Percentiles rank a stretch among this genome's conserved stretches.
Evolutionary conservation across 2,113 vertebrate species (phyloP).

Genomic region (Cyanistes caeruleus): DNA sequence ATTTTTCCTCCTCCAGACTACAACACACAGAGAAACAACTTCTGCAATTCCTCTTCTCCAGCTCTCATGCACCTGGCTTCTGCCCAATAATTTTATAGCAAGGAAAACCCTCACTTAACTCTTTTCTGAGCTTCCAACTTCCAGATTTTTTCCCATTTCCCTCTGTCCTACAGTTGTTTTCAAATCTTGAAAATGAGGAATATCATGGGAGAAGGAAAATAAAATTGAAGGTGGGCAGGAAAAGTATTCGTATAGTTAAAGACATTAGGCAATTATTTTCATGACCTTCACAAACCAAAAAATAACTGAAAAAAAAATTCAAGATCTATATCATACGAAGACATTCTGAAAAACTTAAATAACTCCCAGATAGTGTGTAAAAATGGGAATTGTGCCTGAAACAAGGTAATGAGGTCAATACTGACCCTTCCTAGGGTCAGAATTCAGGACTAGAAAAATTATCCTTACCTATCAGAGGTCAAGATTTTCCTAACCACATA

Average conservation of each 20-base stretch:
- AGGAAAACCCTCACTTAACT: slow-evolving; percentile 12
- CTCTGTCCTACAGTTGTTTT: not conserved
- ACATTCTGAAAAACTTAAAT: slow-evolving; percentile 23
- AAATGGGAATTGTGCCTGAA: slow-evolving; percentile 35
- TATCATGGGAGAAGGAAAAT: not conserved
- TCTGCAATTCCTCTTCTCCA: slow-evolving; percentile 5
- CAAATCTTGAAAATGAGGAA: not conserved
- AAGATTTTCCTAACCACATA: slow-evolving; percentile 34
- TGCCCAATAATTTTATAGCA: not conserved
- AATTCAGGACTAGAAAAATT: slow-evolving; percentile 52
- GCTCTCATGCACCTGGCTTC: not conserved
- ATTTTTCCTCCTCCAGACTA: slow-evolving; percentile 20
- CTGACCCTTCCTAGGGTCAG: slow-evolving; percentile 24
- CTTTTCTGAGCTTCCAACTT: slow-evolving; percentile 3
- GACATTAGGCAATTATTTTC: not conserved
- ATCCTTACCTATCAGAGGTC: slow-evolving; percentile 30
- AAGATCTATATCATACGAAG: slow-evolving; percentile 22
- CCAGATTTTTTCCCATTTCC: not conserved
- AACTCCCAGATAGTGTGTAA: not conserved
- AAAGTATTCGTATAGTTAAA: not conserved
- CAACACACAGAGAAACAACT: slow-evolving; percentile 22
- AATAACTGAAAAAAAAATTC: not conserved
- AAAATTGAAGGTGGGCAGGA: not conserved
- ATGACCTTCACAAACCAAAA: slow-evolving; percentile 27
- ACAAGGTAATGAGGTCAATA: slow-evolving; percentile 19